Base-by-base conservation (phyloP, 1,140 invertebrate species). In the Penaeus japonicus region DNA sequence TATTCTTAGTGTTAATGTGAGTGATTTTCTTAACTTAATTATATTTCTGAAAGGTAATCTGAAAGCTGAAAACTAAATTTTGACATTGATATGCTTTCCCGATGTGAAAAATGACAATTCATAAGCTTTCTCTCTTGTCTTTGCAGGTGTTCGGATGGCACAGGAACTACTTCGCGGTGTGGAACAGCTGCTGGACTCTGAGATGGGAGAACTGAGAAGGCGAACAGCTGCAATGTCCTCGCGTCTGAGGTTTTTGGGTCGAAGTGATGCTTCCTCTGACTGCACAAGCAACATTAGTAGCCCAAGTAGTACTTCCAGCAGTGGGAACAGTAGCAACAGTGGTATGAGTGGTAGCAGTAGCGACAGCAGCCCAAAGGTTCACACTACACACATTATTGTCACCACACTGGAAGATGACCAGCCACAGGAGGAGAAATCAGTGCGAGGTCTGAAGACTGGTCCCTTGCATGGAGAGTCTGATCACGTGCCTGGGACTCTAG, bases 171-270 rank as follows among this genome's bases (percentile, higher is more conserved):
- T 87, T 18, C 85, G 85, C 20, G 84, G 65, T 89, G 87, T 89
- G 87, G 87, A 89, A 35, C 87, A 89, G 87, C 82, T 79, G 82
- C 75, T 89, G 82, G 87, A 89, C 82, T 84, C 87, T 18, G 87
- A 89, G 82, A 89, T 89, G 87, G 82, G 82, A 30, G 87, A 89
- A 62, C 59, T 89, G 22, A 73, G 83, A 35, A 59, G 77, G 59
- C 82, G 87, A 78, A 89, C 87, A 55, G 82, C 82, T 62, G 87
- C 87, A 39, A 83, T 78, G 80, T 83, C 87, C 65, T 84, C 80
- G 54, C 87, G 87, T 47, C 53, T 88, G 54, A 57, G 87, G 35
- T 79, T 88, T 35, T 81, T 88, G 80, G 87, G 87, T 53, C 62
- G 87, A 55, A 84, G 78, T 83, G 87, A 88, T 59, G 65, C 70